phyloP scores from a whole-genome alignment of 1,140 invertebrate species.

The Diuraphis noxia region DNA sequence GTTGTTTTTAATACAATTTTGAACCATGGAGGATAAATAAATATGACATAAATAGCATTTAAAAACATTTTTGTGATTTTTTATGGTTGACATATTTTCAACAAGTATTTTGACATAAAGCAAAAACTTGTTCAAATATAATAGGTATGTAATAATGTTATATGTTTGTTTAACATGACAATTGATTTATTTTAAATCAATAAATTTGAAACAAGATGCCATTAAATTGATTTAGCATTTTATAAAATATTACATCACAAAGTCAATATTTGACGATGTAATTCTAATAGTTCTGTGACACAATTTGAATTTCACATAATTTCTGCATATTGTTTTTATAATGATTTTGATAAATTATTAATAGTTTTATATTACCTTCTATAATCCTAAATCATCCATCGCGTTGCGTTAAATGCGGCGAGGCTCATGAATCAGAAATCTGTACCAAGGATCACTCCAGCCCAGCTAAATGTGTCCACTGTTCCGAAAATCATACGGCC shows the following conservation, averaged over 20 bases:
- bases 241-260: background rate
- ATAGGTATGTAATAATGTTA: background rate
- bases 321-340: background rate
- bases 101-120: background rate
- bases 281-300: background rate
- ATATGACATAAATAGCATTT: background rate
- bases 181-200: background rate
- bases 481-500: too few species aligned
- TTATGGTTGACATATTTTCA: background rate
- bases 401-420: too few species aligned
- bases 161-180: background rate
- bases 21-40: background rate
- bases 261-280: background rate
- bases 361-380: too few species aligned
- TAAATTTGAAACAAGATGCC: background rate
- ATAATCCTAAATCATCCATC: too few species aligned
- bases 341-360: background rate
- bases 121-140: constrained; percentile 1
- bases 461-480: too few species aligned
- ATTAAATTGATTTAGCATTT: background rate
- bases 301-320: background rate
- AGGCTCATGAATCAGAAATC: too few species aligned
- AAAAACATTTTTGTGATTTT: background rate
- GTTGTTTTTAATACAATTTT: background rate
- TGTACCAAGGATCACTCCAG: too few species aligned